Evolutionary conservation across 1,140 invertebrate genomes (phyloP).

Genomic region (Palaemon carinicauda): DNA sequence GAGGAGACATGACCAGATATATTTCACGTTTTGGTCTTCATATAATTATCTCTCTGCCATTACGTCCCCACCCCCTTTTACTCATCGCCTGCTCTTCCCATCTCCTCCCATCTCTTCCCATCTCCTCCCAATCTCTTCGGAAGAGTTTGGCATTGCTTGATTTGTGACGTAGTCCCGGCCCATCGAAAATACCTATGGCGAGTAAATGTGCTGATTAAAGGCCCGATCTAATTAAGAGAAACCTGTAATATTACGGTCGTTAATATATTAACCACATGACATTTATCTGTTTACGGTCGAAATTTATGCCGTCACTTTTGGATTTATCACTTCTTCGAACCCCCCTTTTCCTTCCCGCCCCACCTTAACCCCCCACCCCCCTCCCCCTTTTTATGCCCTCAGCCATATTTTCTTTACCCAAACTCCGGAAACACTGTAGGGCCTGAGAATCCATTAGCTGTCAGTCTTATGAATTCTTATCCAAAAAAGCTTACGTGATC

Average conservation of each 20-base stretch:
- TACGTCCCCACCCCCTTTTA: neutral
- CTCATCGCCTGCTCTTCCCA: too few species aligned
- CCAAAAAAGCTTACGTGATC: too few species aligned
- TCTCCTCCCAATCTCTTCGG: neutral
- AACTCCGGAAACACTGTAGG: neutral
- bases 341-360: neutral
- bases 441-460: too few species aligned
- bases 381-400: neutral
- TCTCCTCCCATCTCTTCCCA: neutral
- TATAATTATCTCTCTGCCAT: neutral
- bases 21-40: neutral
- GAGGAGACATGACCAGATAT: too few species aligned
- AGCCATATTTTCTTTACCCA: neutral
- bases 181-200: conserved; percentile 3
- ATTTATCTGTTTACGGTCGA: conserved; percentile 42
- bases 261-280: conserved; percentile 27
- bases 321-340: neutral
- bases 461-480: too few species aligned
- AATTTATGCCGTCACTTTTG: conserved; percentile 26
- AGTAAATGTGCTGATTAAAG: conserved; percentile 46
- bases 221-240: conserved; percentile 47
- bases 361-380: neutral
- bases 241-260: conserved; percentile 41
- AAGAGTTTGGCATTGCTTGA: neutral
- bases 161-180: neutral